These are phyloP conservation scores for Champsocephalus gunnari DNA, from an alignment of 2,797 vertebrate genomes.

Conservation along the genomic window DNA sequence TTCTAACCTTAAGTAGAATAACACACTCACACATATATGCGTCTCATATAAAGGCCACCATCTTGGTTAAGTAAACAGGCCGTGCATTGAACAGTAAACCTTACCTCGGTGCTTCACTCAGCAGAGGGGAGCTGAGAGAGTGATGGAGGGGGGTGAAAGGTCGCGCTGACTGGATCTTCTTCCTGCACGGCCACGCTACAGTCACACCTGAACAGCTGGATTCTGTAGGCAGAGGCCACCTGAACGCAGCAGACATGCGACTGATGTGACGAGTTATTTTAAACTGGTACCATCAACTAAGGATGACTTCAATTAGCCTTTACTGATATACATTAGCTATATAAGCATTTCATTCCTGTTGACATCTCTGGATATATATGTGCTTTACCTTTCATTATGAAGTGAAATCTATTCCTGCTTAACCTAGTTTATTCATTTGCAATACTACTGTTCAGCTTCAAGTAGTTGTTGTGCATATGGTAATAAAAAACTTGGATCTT, in stretches of 20 bases:
- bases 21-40: not conserved
- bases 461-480: no score
- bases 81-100: constrained; percentile 2
- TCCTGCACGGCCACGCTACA: not conserved
- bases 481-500: no score
- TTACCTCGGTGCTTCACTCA: constrained; percentile 69
- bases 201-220: constrained; percentile 13
- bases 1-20: not conserved
- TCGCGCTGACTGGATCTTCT: constrained; percentile 29
- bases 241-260: constrained; percentile 12
- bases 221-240: constrained; percentile 25
- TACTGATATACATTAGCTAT: not conserved
- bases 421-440: no score
- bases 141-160: constrained; percentile 80
- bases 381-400: no score
- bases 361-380: no score
- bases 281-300: not conserved
- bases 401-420: no score
- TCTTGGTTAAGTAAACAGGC: constrained; percentile 1
- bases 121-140: constrained; percentile 71
- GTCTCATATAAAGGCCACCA: not conserved
- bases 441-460: no score
- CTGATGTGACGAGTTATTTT: not conserved
- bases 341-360: no score
- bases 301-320: not conserved